Conservation (phyloP, 1,140 invertebrate species). For the Brachionus paranguensis region DNA sequence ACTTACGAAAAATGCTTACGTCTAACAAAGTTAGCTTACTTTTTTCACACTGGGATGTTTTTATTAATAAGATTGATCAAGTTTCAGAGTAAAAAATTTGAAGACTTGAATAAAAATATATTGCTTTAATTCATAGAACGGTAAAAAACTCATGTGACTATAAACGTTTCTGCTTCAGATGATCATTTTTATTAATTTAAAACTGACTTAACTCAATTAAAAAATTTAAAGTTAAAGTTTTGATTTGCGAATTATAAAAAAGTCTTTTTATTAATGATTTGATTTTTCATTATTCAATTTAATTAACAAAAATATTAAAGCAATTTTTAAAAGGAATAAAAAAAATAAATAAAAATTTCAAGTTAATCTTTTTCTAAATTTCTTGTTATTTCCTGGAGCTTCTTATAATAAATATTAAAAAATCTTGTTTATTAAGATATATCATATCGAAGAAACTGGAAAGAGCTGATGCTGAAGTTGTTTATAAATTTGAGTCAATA, state of each 20-base stretch:
- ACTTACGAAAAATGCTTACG: too few species aligned
- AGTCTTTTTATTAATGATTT: not conserved
- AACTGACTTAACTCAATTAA: not conserved
- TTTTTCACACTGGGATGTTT: too few species aligned
- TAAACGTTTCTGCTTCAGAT: too few species aligned
- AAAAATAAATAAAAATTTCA: not conserved
- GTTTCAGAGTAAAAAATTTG: too few species aligned
- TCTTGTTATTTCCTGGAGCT: too few species aligned
- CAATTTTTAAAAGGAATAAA: not conserved
- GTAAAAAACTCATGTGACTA: too few species aligned
- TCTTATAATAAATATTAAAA: not conserved
- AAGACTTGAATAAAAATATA: too few species aligned
- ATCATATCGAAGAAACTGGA: conserved; percentile 19
- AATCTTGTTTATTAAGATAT: not conserved
- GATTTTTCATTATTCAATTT: not conserved
- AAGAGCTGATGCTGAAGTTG: conserved; percentile 49
- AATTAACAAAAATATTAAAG: not conserved
- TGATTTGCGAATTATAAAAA: not conserved
- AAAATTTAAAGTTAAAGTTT: not conserved
- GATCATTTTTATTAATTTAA: not conserved
- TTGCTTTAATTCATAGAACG: too few species aligned
- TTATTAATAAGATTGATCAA: too few species aligned
- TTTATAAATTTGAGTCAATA: conserved; percentile 60
- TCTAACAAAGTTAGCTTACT: too few species aligned
- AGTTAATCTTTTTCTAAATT: not conserved